Evolutionary conservation across 2,888 invertebrate species (phyloP).

Genomic region (Timema podura): DNA sequence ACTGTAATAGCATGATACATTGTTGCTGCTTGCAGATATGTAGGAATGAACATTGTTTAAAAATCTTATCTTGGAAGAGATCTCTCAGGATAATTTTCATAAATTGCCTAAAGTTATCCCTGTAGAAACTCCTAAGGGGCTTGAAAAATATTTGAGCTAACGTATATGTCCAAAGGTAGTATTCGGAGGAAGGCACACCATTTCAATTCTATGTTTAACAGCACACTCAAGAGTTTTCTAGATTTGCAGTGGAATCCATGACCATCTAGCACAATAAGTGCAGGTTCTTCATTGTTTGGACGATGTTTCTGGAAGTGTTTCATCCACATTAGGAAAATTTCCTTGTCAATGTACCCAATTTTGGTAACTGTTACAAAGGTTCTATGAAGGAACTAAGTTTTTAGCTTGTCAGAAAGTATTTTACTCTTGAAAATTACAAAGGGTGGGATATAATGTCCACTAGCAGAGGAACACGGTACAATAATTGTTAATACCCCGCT

Average conservation of each 20-base stretch:
- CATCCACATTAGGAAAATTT: neutral
- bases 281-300: neutral
- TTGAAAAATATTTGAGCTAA: too few relatives aligned
- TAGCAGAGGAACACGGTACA: neutral
- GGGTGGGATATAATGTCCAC: slow-evolving; percentile 2
- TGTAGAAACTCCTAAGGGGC: too few relatives aligned
- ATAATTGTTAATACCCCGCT: slow-evolving; percentile 8
- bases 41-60: too few relatives aligned
- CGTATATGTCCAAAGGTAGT: neutral
- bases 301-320: neutral
- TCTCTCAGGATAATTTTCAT: too few relatives aligned
- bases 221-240: slow-evolving; percentile 11
- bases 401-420: neutral
- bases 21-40: too few relatives aligned
- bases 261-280: slow-evolving; percentile 2
- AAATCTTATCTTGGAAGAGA: too few relatives aligned
- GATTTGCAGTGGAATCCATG: slow-evolving; percentile 6
- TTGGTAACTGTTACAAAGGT: slow-evolving; percentile 10
- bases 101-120: too few relatives aligned
- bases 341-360: slow-evolving; percentile 6
- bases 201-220: neutral
- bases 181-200: slow-evolving; percentile 5
- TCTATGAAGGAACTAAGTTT: neutral
- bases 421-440: slow-evolving; percentile 4
- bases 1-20: too few relatives aligned